Conservation (phyloP, 1,140 invertebrate genomes). For the Tetramorium parvispinum region DNA sequence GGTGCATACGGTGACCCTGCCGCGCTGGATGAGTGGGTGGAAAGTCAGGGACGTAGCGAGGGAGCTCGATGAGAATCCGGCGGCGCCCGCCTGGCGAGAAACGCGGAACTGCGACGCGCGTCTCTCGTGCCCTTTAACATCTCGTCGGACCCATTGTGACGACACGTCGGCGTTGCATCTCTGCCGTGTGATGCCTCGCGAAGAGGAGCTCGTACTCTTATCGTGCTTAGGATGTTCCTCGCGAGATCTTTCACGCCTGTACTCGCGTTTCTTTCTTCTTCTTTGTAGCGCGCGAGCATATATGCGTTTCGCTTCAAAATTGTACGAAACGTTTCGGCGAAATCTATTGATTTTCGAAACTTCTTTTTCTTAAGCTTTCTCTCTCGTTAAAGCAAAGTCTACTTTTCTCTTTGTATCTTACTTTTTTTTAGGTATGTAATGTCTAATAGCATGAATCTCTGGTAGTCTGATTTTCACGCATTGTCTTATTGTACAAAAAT, state of each 20-base stretch:
- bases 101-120: not conserved
- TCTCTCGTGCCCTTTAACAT: not conserved
- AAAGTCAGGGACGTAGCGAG: conserved; percentile 78
- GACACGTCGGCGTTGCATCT: not conserved
- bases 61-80: not conserved
- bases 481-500: not conserved
- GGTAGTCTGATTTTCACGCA: not conserved
- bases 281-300: not conserved
- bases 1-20: conserved; percentile 79
- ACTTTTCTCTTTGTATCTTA: not conserved
- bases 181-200: not conserved
- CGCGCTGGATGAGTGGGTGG: conserved; percentile 78
- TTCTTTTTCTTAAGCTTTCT: too few relatives aligned
- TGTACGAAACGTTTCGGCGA: not conserved
- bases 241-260: not conserved
- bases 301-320: not conserved
- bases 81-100: not conserved
- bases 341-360: not conserved
- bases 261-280: not conserved
- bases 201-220: not conserved
- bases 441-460: not conserved
- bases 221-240: not conserved
- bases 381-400: not conserved
- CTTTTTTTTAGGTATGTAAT: not conserved
- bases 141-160: not conserved